A percentile compares a stretch with the other conserved stretches of the same genome.
These are phyloP conservation scores for Salvelinus fontinalis DNA, from an alignment of 2,113 vertebrate species.

Conservation along the genomic window DNA sequence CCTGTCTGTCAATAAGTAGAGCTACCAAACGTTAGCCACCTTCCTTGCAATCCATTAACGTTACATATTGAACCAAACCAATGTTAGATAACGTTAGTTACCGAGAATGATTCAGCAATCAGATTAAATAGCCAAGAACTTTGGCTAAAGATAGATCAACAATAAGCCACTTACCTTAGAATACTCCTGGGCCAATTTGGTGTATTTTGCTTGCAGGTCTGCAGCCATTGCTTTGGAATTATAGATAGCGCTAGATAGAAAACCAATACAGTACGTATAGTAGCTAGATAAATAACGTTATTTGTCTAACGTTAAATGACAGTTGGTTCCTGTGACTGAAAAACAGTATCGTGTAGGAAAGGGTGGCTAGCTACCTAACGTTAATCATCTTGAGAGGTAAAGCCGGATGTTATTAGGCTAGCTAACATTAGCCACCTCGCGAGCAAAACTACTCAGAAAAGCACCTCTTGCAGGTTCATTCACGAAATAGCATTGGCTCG, in stretches of 20 bases:
- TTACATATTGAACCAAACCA: not conserved
- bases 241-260: not conserved
- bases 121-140: not conserved
- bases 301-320: not conserved
- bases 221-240: slow-evolving; percentile 67
- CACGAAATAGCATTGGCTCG: too few species aligned
- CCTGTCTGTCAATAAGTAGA: too few species aligned
- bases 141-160: not conserved
- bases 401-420: not conserved
- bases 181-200: slow-evolving; percentile 97
- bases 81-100: not conserved
- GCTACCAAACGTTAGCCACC: not conserved
- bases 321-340: too few species aligned
- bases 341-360: too few species aligned
- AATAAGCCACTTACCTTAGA: slow-evolving; percentile 84
- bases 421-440: not conserved
- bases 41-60: not conserved
- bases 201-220: slow-evolving; percentile 93
- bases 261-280: not conserved
- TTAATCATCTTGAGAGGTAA: not conserved
- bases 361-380: too few species aligned
- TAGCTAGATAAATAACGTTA: not conserved
- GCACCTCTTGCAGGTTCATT: too few species aligned
- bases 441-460: not conserved
- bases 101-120: not conserved